Conservation (phyloP, 1,140 invertebrate genomes). For the Leucophenga varia region DNA sequence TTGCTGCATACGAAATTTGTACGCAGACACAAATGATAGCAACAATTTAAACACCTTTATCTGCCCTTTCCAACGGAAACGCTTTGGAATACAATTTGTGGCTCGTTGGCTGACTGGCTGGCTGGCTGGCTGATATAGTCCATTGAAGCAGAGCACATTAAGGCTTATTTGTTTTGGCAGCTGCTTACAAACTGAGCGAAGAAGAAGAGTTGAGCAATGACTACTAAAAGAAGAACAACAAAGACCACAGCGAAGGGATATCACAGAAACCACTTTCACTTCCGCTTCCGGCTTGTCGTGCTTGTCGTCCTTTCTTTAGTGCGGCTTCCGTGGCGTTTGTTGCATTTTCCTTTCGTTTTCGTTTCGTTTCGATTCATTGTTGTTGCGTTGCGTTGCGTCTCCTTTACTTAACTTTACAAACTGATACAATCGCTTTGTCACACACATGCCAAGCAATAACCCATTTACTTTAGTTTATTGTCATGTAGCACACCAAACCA, state of each 20-base stretch:
- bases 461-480: not conserved
- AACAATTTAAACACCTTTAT: no score
- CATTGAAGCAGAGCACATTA: slow-evolving; percentile 51
- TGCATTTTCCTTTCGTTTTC: slow-evolving; percentile 2
- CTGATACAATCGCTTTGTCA: not conserved
- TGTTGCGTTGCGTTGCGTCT: slow-evolving; percentile 9
- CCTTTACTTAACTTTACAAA: not conserved
- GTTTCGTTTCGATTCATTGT: not conserved
- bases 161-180: slow-evolving; percentile 55
- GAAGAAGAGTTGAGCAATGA: slow-evolving; percentile 1
- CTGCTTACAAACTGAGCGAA: slow-evolving; percentile 23
- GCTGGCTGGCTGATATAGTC: slow-evolving; percentile 5
- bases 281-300: no score
- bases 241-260: not conserved
- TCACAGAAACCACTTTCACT: no score
- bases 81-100: no score
- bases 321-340: not conserved
- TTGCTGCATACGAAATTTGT: no score
- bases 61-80: no score
- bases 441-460: not conserved
- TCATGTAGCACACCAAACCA: no score
- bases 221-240: slow-evolving; percentile 8
- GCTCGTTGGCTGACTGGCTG: no score
- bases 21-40: no score
- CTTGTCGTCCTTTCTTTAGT: no score